These are phyloP conservation scores for Clarias laeviceps DNA, from an alignment of 2,797 vertebrate species.

Conservation along the genomic window DNA sequence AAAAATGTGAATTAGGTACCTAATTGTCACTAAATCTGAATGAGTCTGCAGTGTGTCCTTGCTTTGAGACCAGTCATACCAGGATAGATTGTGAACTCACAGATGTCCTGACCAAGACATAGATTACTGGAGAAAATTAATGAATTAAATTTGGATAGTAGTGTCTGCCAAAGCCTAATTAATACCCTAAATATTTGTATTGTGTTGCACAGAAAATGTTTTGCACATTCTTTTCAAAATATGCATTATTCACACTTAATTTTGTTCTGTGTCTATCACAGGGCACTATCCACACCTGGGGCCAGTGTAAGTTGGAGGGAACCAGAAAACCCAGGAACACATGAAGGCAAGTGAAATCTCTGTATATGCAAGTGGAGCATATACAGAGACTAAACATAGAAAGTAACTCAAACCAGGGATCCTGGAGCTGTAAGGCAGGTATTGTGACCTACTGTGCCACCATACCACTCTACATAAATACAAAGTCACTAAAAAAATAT, in stretches of 20 bases:
- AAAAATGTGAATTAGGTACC: neutral
- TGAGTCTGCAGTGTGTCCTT: neutral
- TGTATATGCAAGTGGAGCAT: neutral
- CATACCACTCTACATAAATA: neutral
- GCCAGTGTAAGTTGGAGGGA: neutral
- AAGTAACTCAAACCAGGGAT: neutral
- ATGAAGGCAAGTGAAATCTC: no score
- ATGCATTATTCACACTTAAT: neutral
- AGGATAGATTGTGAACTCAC: neutral
- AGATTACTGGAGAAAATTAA: neutral
- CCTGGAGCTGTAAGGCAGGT: neutral
- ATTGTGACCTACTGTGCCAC: neutral
- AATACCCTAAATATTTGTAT: neutral
- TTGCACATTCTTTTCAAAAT: neutral
- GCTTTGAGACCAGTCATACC: neutral
- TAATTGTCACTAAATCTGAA: neutral
- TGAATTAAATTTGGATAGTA: neutral
- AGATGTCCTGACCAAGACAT: neutral
- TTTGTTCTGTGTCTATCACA: neutral
- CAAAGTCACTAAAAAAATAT: neutral
- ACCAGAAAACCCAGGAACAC: neutral
- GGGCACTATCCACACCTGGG: neutral
- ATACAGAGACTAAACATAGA: neutral
- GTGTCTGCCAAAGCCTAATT: neutral
- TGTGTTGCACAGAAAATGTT: neutral